These are phyloP conservation scores for Latrodectus geometricus DNA, from an alignment of 1,140 invertebrate species.

Conservation along the genomic window DNA sequence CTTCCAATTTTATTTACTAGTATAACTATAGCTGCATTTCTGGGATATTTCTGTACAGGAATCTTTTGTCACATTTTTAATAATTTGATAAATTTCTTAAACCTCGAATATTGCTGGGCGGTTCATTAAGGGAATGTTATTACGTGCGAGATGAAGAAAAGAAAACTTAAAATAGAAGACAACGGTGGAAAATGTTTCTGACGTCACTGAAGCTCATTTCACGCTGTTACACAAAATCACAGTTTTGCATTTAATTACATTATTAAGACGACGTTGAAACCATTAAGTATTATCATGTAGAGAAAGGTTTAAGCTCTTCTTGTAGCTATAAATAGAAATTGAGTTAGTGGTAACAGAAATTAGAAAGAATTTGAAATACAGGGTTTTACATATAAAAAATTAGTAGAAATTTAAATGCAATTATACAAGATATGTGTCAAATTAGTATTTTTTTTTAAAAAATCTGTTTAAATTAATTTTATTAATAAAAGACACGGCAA, in stretches of 20 bases:
- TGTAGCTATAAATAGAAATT: neutral
- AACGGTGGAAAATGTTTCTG: neutral
- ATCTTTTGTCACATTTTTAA: no score
- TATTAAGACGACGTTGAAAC: neutral
- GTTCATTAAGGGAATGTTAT: neutral
- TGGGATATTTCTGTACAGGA: no score
- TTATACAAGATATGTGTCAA: no score
- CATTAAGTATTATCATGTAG: neutral
- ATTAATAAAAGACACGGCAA: no score
- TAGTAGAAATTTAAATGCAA: no score
- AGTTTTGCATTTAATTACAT: neutral
- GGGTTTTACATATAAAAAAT: no score
- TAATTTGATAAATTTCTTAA: neutral
- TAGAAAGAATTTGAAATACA: no score
- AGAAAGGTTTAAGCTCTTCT: neutral
- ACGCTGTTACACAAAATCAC: neutral
- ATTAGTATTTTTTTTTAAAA: no score
- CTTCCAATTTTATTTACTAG: no score
- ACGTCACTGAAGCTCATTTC: neutral
- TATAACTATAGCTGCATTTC: no score
- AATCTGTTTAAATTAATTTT: no score
- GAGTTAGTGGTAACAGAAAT: no score
- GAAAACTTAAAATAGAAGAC: neutral
- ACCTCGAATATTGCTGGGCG: neutral
- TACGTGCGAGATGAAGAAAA: neutral